These are phyloP conservation scores for Limosa lapponica DNA, from an alignment of 2,797 vertebrate species.

Conservation along the genomic window DNA sequence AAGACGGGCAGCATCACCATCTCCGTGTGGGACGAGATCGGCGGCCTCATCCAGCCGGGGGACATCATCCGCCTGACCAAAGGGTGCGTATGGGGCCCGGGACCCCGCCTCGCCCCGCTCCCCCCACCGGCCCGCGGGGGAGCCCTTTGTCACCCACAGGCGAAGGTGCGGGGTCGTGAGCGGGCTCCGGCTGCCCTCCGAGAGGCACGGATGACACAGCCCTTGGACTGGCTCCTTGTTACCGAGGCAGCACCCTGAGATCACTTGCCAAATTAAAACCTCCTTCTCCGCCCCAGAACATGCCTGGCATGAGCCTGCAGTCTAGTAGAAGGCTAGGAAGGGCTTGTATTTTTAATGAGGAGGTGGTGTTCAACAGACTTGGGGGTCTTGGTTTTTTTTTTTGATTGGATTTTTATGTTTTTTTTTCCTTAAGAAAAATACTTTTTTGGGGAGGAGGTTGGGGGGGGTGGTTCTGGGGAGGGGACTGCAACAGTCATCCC, in stretches of 20 bases:
- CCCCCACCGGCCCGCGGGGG: neutral
- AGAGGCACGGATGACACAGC: neutral
- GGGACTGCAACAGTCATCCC: neutral
- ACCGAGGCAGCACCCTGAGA: neutral
- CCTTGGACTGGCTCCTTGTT: neutral
- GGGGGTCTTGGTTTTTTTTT: too few relatives aligned
- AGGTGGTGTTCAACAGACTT: neutral
- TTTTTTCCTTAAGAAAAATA: neutral
- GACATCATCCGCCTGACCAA: conserved; percentile 97
- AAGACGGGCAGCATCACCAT: conserved; percentile 97
- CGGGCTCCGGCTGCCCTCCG: neutral
- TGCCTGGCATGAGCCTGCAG: neutral
- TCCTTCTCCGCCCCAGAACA: neutral
- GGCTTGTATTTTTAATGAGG: neutral
- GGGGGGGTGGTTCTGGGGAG: neutral
- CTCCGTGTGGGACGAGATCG: conserved; percentile 97
- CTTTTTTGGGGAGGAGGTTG: neutral
- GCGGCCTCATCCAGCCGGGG: conserved; percentile 93
- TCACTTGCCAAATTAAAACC: neutral
- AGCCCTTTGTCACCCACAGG: neutral
- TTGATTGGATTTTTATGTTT: too few relatives aligned
- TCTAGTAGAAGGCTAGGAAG: neutral
- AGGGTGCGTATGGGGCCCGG: conserved; percentile 83
- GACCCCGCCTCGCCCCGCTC: neutral
- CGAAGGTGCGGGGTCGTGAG: neutral